Percentiles rank a stretch among this genome's conserved stretches.
These are phyloP conservation scores for Trinorchestia longiramus DNA, from an alignment of 1,140 invertebrate species.

Conservation along the genomic window DNA sequence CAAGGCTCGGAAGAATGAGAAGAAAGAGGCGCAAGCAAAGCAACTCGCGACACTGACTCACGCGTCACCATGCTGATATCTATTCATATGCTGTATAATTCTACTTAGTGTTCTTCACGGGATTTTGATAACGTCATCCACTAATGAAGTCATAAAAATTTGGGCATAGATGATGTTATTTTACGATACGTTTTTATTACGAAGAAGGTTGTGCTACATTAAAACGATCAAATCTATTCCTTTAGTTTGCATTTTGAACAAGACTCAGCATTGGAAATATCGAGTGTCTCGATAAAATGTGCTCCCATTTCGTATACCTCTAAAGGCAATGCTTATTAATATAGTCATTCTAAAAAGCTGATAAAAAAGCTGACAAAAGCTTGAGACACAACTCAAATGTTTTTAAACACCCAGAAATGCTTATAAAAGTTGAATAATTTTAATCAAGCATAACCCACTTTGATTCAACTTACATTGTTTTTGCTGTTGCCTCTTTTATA, in stretches of 20 bases:
- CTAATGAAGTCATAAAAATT: neutral
- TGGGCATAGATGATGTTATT: neutral
- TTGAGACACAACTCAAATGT: too few relatives aligned
- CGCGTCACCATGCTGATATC: neutral
- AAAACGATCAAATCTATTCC: neutral
- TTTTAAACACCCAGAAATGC: too few relatives aligned
- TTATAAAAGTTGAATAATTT: too few relatives aligned
- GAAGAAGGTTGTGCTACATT: neutral
- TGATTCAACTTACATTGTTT: too few relatives aligned
- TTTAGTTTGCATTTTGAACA: neutral
- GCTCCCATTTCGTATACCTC: too few relatives aligned
- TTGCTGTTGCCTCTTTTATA: too few relatives aligned
- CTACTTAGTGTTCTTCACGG: neutral
- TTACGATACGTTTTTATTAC: neutral
- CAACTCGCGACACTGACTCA: neutral
- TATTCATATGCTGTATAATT: neutral
- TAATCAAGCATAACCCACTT: too few relatives aligned
- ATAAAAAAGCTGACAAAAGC: too few relatives aligned
- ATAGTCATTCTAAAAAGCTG: too few relatives aligned
- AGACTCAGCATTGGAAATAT: neutral
- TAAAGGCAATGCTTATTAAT: too few relatives aligned
- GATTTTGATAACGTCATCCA: neutral
- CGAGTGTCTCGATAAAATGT: too few relatives aligned
- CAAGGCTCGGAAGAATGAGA: neutral
- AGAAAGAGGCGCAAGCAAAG: neutral